Base-by-base conservation (phyloP, 30 jellyfish, hydroid and myxozoan genomes). In the Aurelia coerulea region DNA sequence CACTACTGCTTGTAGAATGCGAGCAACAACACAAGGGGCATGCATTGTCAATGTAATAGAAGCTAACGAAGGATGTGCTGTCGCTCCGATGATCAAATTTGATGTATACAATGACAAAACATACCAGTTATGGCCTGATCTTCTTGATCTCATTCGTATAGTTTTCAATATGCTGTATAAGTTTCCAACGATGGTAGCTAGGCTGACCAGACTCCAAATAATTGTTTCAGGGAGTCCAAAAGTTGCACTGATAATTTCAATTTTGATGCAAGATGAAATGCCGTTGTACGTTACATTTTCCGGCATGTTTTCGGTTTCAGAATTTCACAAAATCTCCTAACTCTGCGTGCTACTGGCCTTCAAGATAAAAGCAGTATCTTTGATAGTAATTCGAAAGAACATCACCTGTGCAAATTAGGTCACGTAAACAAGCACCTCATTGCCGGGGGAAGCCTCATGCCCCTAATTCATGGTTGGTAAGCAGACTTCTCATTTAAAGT, bases 221-320 rank as follows among this genome's bases (percentile, higher is more conserved):
- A 51, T 58, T 64, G 78, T 51, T 53, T 79, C 89, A 37, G 89
- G 73, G 7, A 13, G 3, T 16, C 89, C 89, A 46, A 79, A 79
- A 16, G 81, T 60, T 17, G 13, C 31, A 60, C 35, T 17, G 8
- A 15, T 17, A 60, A 60, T 60, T 60, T 60, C 70, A 9, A 60
- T 17, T 17, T 60, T 60, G 10, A 60, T 17, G 70, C 70, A 60
- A 34, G 31, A n/a, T 1, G 13, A 23, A 17, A 60, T 60, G 35
- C 70, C 11, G 34, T 60, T 23, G 31, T 60, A 23, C 7, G 70
- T 11, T 60, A 17, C 35, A 60, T 60, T 60, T 46, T 46, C 12
- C 56, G 56, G 56, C 56, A 46, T 46, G 56, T 46, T 46, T 46
- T 46, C 56, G 56, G 56, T 5, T 46, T 7, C 56, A 5, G 15